Conservation (phyloP, 2,113 vertebrate species). For the Apodemus speciosus region DNA sequence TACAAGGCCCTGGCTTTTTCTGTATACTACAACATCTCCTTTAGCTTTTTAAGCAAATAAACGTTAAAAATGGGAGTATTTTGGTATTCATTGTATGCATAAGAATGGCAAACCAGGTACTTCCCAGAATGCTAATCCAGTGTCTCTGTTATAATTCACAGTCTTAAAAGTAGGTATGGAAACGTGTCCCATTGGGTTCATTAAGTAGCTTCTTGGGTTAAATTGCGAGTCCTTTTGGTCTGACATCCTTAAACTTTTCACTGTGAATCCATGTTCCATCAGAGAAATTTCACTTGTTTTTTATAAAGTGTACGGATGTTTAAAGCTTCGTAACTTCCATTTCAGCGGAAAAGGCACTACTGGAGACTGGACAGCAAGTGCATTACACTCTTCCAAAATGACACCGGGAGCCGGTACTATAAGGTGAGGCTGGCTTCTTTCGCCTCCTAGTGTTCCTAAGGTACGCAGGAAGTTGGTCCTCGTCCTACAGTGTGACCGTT, state of each 20-base stretch:
- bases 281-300: slow-evolving; percentile 50
- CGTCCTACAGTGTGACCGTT: neutral
- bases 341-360: slow-evolving; percentile 96
- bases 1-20: neutral
- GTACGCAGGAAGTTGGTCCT: neutral
- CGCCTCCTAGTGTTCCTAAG: neutral
- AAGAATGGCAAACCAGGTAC: neutral
- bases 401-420: slow-evolving; percentile 97
- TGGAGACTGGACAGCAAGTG: slow-evolving; percentile 99
- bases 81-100: neutral
- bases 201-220: neutral
- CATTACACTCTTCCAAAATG: slow-evolving; percentile 96
- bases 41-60: neutral
- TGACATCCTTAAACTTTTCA: neutral
- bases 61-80: neutral
- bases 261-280: neutral
- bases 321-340: slow-evolving; percentile 54
- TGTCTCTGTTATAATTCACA: neutral
- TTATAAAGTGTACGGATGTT: neutral
- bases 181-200: neutral
- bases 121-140: neutral
- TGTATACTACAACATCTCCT: neutral
- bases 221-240: neutral
- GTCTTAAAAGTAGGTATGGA: neutral
- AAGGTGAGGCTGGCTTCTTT: slow-evolving; percentile 87